Base-by-base conservation (phyloP, 2,797 vertebrate genomes). In the Yasuhikotakia modesta region DNA sequence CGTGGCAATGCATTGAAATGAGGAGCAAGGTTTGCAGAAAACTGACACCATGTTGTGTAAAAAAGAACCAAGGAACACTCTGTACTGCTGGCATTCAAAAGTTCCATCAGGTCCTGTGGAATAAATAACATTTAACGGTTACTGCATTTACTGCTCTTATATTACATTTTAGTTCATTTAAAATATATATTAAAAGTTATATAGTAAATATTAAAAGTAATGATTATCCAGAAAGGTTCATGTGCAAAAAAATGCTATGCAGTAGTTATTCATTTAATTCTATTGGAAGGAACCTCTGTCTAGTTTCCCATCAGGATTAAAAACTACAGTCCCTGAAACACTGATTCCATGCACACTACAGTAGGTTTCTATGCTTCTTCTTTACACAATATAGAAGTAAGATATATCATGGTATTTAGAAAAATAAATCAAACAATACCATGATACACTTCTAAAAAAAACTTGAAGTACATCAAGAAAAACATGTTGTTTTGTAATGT, bases 31-130 rank as follows among this genome's bases (percentile, higher is more conserved):
- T 81, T 94, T 73, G 96, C 96, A 1, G 97, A 99, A 82, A 99
- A 99, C 79, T 94, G 96, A 85, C 98, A 99, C 97, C 98, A 99
- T 0, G 96, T 90, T 0, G 96, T 98, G 12, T 95, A 99, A 87
- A 99, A 99, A 55, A 99, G 89, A 16, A 99, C 98, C 75, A 99
- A 86, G 0, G 96, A 96, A 73, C 98, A 99, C 81, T 98, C 96
- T 0, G 94, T 96, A 80, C 95, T 88, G 30, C 97, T 99, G 1
- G 94, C 94, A 71, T 96, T 97, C 22, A 99, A 88, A 82, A 95
- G 96, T 60, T 99, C 98, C 96, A 98, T 98, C 82, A 99, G 90
- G 72, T 99, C 98, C 98, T 99, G 84, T 1, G 21, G 82, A 52
- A 70, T 39, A 80, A 4, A 68, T 35, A 77, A 82, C 60, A 72